These are phyloP conservation scores for Styela clava DNA, from an alignment of 23 tunicate species.

Conservation along the genomic window DNA sequence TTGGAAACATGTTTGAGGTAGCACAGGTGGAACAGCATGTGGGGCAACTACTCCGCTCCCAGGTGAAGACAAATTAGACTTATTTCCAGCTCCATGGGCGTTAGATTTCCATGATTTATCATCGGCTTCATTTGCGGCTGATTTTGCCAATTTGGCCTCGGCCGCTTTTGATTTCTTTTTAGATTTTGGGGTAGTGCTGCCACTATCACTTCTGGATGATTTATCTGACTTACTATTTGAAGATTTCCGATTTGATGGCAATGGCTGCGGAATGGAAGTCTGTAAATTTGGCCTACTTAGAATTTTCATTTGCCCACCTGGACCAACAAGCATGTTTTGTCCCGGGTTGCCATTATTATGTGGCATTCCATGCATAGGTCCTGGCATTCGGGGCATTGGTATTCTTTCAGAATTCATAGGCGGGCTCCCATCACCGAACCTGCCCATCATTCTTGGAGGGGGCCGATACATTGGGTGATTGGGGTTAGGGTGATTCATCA, in stretches of 20 bases:
- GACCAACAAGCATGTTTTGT: slow-evolving; percentile 46
- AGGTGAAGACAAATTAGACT: background rate
- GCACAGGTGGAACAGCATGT: slow-evolving; percentile 49
- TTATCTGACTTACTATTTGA: background rate
- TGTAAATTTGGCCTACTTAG: slow-evolving; percentile 53
- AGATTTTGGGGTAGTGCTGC: background rate
- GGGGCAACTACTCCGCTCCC: slow-evolving; percentile 21
- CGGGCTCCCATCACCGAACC: background rate
- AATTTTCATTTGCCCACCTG: slow-evolving; percentile 67
- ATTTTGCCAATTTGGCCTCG: background rate
- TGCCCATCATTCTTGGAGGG: background rate
- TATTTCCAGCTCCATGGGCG: background rate
- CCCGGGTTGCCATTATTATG: background rate
- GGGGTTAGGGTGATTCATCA: background rate
- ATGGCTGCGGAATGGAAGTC: slow-evolving; percentile 41
- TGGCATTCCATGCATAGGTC: background rate
- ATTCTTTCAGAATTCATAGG: background rate
- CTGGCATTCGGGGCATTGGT: background rate
- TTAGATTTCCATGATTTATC: background rate
- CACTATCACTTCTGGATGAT: background rate
- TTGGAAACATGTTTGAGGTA: slow-evolving; percentile 48
- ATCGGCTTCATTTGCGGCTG: background rate
- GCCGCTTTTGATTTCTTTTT: slow-evolving; percentile 15
- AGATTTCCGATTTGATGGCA: slow-evolving; percentile 14
- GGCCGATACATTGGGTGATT: background rate